These are phyloP conservation scores for Lordiphosa stackelbergi DNA, from an alignment of 1,140 invertebrate species.

Conservation along the genomic window DNA sequence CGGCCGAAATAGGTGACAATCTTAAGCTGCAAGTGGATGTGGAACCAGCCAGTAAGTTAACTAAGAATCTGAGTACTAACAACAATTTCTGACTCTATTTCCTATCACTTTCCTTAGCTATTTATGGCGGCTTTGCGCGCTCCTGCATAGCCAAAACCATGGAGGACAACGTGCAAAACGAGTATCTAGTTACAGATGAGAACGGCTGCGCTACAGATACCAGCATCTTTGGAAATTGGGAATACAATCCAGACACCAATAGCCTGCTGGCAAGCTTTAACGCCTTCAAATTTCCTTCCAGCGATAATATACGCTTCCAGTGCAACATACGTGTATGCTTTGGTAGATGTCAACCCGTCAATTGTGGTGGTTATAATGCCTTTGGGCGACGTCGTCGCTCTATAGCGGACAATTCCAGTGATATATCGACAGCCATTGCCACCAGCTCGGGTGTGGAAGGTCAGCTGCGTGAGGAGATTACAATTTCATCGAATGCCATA, in stretches of 20 bases:
- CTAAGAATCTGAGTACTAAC: not conserved
- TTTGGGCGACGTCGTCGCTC: constrained; percentile 87
- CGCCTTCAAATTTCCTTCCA: constrained; percentile 97
- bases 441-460: constrained; percentile 81
- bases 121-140: constrained; percentile 95
- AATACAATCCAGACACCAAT: constrained; percentile 89
- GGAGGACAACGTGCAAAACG: constrained; percentile 91
- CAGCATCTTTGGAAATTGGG: constrained; percentile 95
- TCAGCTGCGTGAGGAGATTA: constrained; percentile 93
- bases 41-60: constrained; percentile 88
- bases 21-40: constrained; percentile 94
- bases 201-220: constrained; percentile 96
- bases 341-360: constrained; percentile 95
- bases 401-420: constrained; percentile 80
- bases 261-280: constrained; percentile 92
- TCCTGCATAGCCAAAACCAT: constrained; percentile 95
- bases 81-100: constrained; percentile 21
- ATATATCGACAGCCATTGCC: constrained; percentile 79
- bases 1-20: constrained; percentile 95
- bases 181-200: constrained; percentile 94
- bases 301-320: constrained; percentile 96
- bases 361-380: constrained; percentile 93
- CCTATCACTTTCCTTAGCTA: constrained; percentile 80
- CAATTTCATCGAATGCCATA: constrained; percentile 94
- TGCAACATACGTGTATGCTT: constrained; percentile 97